phyloP scores from a whole-genome alignment of 1,140 invertebrate species.

The Spodoptera frugiperda region DNA sequence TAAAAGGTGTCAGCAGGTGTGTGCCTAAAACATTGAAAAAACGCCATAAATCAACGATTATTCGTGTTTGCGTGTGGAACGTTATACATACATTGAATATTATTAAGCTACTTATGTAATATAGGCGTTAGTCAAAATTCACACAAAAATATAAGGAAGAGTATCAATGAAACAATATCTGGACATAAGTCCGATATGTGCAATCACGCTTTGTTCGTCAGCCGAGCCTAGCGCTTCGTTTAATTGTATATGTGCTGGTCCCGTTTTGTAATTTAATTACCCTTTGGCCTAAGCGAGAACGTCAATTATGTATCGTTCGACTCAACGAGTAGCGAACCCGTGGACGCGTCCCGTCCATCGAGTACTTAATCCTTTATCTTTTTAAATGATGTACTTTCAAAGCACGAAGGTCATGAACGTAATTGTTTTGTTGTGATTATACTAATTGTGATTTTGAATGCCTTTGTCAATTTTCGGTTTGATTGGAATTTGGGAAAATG shows the following conservation, averaged over 20 bases:
- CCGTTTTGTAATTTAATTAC: constrained; percentile 85
- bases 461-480: too few relatives aligned
- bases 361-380: constrained; percentile 39
- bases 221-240: constrained; percentile 67
- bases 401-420: constrained; percentile 1
- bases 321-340: constrained; percentile 52
- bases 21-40: too few relatives aligned
- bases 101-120: too few relatives aligned
- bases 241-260: constrained; percentile 76
- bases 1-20: too few relatives aligned
- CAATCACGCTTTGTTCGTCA: constrained; percentile 53
- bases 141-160: not conserved
- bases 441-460: too few relatives aligned
- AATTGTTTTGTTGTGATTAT: too few relatives aligned
- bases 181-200: constrained; percentile 26
- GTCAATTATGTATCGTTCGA: constrained; percentile 79
- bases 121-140: not conserved
- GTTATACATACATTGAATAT: too few relatives aligned
- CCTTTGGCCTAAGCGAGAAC: constrained; percentile 79
- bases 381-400: not conserved
- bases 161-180: not conserved
- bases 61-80: too few relatives aligned
- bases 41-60: too few relatives aligned
- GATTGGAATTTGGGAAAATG: too few relatives aligned
- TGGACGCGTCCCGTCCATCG: constrained; percentile 26